Evolutionary conservation across 2,797 vertebrate species (phyloP), one percentile per base, ranked within the genome.

Genomic region (Eospalax fontanierii): DNA sequence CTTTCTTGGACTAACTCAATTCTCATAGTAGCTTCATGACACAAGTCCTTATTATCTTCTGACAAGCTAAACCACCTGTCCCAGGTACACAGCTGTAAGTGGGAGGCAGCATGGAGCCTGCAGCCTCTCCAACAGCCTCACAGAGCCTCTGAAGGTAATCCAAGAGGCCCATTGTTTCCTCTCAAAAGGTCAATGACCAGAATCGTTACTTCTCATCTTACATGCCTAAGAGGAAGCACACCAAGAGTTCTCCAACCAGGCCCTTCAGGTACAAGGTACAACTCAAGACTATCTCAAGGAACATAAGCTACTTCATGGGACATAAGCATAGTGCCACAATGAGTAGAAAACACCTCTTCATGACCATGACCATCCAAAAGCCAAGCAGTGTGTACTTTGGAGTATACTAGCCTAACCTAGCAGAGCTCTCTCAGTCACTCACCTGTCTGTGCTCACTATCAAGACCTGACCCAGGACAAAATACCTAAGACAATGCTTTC

Each of bases 361-460:
- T 0, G 11, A 12, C 68, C 10, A 1, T 1, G 5, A 22, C 35
- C 24, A 3, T 18, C 79, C 43, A 38, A 50, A 63, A 8, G 14
- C 0, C 35, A 18, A 40, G 54, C 1, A 11, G 2, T 0, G 0
- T 12, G 21, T 0, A 28, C 83, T 89, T 5, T 21, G 33, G 26
- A 30, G 18, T 3, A 2, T 0, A 26, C 22, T 1, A n/a, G 78
- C 76, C 26, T 38, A 7, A 26, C 30, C 21, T 4, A 43, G 75
- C 22, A 40, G 30, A 65, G 22, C 9, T 6, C 59, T 61, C 50
- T 19, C 46, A 16, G 43, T 26, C 40, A 70, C 70, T 46, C 35
- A 65, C 2, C 26, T 50, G 22, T 71, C 84, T 28, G 40, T 10
- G 6, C 33, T 46, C 1, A 6, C 78, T 57, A 54, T 73, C 40